phyloP scores from a whole-genome alignment of 2,888 invertebrate species.

The Stenurella melanura region DNA sequence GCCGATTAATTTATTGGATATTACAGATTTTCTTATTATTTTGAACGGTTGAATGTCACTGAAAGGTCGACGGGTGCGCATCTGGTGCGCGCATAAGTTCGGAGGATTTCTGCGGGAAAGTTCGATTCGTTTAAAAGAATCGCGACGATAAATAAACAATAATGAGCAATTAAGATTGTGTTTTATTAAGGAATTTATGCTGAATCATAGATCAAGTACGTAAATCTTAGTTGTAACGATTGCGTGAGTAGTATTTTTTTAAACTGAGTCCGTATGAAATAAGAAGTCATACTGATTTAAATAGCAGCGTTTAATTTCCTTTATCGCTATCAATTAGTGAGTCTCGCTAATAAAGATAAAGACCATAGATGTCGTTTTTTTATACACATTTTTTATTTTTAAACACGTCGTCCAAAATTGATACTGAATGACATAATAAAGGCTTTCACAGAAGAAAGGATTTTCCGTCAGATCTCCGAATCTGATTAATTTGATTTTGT shows the following conservation, averaged over 20 bases:
- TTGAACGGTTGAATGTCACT: conserved; percentile 54
- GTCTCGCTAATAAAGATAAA: no score
- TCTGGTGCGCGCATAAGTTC: not conserved
- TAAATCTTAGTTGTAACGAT: not conserved
- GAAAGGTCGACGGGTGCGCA: conserved; percentile 52
- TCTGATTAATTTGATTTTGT: no score
- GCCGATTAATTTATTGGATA: not conserved
- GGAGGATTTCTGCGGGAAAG: conserved; percentile 4
- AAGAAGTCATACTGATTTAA: no score
- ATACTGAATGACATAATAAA: no score
- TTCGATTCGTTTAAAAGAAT: not conserved
- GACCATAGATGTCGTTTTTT: no score
- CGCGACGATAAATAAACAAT: not conserved
- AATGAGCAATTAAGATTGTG: not conserved
- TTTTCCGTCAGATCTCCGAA: no score
- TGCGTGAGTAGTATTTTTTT: not conserved
- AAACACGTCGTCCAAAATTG: no score
- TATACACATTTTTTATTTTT: no score
- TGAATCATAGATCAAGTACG: not conserved
- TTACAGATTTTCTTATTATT: conserved; percentile 47
- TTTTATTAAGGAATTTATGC: not conserved
- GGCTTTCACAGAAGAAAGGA: no score
- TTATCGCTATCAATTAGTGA: no score
- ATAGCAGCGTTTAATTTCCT: no score
- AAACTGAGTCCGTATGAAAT: not conserved